A percentile compares a stretch with the other conserved stretches of the same genome.
Conservation (phyloP, 2,797 vertebrate species). For the Scolopax bukidnonensis region DNA sequence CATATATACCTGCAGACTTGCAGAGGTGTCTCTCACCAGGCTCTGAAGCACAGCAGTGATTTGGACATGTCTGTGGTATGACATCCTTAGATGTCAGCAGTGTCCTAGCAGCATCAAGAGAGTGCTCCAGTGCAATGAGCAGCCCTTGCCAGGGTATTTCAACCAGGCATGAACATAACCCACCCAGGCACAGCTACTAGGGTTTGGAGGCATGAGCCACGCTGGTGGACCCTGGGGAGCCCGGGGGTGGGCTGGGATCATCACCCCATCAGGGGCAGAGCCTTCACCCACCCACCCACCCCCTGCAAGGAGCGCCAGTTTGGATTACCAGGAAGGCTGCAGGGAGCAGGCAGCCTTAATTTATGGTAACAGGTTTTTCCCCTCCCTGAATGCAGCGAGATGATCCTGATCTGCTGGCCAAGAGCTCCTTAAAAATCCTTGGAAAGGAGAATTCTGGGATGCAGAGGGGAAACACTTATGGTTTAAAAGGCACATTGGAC, state of each 20-base stretch:
- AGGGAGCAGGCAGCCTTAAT: background rate
- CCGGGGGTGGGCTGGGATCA: background rate
- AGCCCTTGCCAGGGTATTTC: background rate
- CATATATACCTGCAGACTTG: rapidly evolving
- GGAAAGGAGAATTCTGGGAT: background rate
- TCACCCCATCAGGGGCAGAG: background rate
- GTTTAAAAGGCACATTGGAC: conserved; percentile 13
- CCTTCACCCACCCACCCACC: background rate
- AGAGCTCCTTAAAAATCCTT: background rate
- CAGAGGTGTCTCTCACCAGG: background rate
- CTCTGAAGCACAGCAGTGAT: background rate
- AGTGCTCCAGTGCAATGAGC: rapidly evolving
- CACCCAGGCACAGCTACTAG: background rate
- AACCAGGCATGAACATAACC: background rate
- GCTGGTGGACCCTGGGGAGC: background rate
- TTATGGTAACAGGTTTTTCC: background rate
- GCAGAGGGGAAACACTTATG: background rate
- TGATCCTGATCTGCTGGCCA: background rate
- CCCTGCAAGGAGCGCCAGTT: rapidly evolving
- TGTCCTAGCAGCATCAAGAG: rapidly evolving
- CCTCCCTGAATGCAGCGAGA: background rate
- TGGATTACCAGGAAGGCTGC: background rate
- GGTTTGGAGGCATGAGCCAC: background rate
- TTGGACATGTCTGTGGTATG: rapidly evolving
- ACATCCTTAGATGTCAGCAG: background rate